phyloP scores from a whole-genome alignment of 1,140 invertebrate genomes.

The Apocrypta bakeri region DNA sequence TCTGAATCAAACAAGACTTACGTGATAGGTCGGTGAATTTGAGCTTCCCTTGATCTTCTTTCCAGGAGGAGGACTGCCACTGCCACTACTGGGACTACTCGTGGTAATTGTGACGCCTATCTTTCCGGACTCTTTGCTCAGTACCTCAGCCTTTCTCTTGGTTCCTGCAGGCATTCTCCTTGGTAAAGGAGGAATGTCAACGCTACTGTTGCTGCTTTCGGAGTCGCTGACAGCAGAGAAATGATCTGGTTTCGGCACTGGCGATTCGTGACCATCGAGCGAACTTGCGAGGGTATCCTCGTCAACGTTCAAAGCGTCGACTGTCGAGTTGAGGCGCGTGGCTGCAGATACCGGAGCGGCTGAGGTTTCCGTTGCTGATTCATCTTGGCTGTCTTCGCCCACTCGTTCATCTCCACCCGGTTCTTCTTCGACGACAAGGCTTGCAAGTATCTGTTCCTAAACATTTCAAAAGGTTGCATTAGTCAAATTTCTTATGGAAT shows the following conservation, averaged over 20 bases:
- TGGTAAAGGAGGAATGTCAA: conserved; percentile 72
- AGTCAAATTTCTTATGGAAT: not conserved
- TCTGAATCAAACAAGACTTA: conserved; percentile 52
- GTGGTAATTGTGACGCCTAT: conserved; percentile 92
- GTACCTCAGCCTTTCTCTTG: conserved; percentile 89
- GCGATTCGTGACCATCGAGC: conserved; percentile 69
- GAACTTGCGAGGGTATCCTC: conserved; percentile 75
- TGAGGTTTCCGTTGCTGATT: conserved; percentile 66
- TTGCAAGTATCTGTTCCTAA: conserved; percentile 71
- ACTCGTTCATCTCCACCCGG: conserved; percentile 71
- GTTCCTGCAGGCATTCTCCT: conserved; percentile 76
- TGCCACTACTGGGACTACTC: conserved; percentile 78
- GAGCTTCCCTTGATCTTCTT: conserved; percentile 71
- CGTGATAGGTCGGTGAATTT: conserved; percentile 66
- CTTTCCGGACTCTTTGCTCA: conserved; percentile 89
- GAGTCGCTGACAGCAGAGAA: conserved; percentile 75
- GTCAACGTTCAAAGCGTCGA: conserved; percentile 68
- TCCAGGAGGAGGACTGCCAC: conserved; percentile 74
- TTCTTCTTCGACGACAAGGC: conserved; percentile 71
- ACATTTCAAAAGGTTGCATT: conserved; percentile 44
- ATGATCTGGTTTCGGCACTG: conserved; percentile 64
- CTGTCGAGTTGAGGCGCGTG: not conserved
- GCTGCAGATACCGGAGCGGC: not conserved
- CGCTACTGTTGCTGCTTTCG: conserved; percentile 77
- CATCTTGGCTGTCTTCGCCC: conserved; percentile 71